Conservation (phyloP, 1,140 invertebrate species). For the Diabrotica virgifera region DNA sequence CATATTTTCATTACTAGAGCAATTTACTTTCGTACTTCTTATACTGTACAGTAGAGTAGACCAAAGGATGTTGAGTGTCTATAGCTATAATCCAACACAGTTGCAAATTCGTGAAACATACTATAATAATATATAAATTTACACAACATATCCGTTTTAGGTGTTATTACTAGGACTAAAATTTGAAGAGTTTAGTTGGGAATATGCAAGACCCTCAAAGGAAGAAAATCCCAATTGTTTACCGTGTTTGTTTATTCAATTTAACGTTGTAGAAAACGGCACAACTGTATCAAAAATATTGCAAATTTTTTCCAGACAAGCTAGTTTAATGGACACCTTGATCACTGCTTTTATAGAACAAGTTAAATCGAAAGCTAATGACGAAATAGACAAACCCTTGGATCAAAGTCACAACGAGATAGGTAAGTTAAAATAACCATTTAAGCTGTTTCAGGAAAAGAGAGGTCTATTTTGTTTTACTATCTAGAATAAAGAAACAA, state of each 20-base stretch:
- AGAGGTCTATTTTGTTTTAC: too few species aligned
- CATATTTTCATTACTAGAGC: too few species aligned
- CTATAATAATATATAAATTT: too few species aligned
- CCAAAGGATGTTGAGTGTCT: too few species aligned
- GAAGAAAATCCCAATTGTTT: constrained; percentile 82
- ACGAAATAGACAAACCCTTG: constrained; percentile 46
- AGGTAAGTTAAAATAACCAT: constrained; percentile 24
- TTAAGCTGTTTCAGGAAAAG: too few species aligned
- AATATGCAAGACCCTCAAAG: constrained; percentile 80
- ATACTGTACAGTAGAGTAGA: too few species aligned
- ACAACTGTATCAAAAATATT: constrained; percentile 80
- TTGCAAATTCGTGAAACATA: too few species aligned
- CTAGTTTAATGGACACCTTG: constrained; percentile 87
- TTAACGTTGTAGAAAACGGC: constrained; percentile 82
- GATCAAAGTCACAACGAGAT: constrained; percentile 37
- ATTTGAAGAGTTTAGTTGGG: constrained; percentile 87
- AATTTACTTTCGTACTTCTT: too few species aligned
- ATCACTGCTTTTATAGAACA: constrained; percentile 83
- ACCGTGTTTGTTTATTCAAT: constrained; percentile 86
- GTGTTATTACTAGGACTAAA: constrained; percentile 78
- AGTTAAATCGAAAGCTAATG: constrained; percentile 53
- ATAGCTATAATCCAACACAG: too few species aligned
- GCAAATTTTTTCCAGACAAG: constrained; percentile 86
- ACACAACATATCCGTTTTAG: constrained; percentile 50
- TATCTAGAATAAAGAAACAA: too few species aligned